phyloP scores from a whole-genome alignment of 2,888 invertebrate species.

The Dione juno region DNA sequence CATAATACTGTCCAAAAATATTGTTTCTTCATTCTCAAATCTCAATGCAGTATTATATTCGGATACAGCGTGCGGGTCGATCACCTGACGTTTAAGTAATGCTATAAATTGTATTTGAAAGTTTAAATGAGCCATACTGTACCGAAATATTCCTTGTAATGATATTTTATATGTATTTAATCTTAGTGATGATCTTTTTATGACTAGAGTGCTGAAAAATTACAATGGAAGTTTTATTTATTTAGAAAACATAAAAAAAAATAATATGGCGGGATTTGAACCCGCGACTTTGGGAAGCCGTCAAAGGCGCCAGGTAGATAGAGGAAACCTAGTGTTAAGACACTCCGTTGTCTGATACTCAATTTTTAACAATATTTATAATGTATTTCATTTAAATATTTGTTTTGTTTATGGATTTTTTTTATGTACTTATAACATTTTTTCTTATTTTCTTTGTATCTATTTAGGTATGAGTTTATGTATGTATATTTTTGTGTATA shows the following conservation, averaged over 20 bases:
- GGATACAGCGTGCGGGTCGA: slow-evolving; percentile 21
- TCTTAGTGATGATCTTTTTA: not conserved
- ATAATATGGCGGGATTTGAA: too few relatives aligned
- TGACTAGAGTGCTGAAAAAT: not conserved
- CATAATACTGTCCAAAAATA: slow-evolving; percentile 28
- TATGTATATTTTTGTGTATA: too few relatives aligned
- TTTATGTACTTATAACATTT: too few relatives aligned
- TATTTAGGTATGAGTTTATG: too few relatives aligned
- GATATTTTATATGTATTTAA: slow-evolving; percentile 9
- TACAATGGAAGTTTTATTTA: not conserved
- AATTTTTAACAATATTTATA: too few relatives aligned
- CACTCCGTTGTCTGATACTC: too few relatives aligned
- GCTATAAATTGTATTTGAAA: slow-evolving; percentile 17
- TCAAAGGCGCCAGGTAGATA: too few relatives aligned
- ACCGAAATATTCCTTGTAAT: slow-evolving; percentile 3
- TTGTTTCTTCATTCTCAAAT: slow-evolving; percentile 28
- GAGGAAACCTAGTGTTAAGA: too few relatives aligned
- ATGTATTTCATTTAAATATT: too few relatives aligned
- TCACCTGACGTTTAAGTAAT: slow-evolving; percentile 35
- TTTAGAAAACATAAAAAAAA: not conserved
- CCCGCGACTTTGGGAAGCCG: too few relatives aligned
- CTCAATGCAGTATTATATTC: slow-evolving; percentile 26
- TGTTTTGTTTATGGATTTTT: too few relatives aligned
- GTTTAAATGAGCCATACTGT: slow-evolving; percentile 1
- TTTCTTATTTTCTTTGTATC: too few relatives aligned